A percentile compares a stretch with the other conserved stretches of the same genome.
phyloP scores from a whole-genome alignment of 2,113 vertebrate genomes.

The Suricata suricatta region DNA sequence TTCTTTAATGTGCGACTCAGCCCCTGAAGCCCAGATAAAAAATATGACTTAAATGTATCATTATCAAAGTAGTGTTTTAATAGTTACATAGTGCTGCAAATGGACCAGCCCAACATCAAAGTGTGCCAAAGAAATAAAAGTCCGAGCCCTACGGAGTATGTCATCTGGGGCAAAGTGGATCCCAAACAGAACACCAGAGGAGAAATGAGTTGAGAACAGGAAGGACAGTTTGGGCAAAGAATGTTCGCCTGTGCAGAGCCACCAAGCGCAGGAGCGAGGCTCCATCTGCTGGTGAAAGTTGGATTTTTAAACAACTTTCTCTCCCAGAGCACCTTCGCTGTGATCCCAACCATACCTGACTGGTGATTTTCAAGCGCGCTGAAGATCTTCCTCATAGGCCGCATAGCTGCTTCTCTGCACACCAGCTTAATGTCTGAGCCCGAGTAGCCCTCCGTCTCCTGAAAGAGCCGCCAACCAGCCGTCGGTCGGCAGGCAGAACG shows the following conservation, averaged over 20 bases:
- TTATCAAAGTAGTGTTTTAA: slow-evolving; percentile 65
- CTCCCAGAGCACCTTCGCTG: neutral
- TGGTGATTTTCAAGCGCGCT: slow-evolving; percentile 90
- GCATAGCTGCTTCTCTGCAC: slow-evolving; percentile 98
- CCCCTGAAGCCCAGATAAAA: slow-evolving; percentile 34
- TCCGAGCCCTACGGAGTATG: neutral
- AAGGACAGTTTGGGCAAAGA: neutral
- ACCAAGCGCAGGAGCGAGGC: slow-evolving; percentile 26
- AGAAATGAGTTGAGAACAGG: neutral
- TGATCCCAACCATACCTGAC: slow-evolving; percentile 83
- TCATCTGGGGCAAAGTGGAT: neutral
- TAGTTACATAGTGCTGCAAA: slow-evolving; percentile 51
- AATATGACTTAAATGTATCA: slow-evolving; percentile 57
- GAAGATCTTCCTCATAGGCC: slow-evolving; percentile 95
- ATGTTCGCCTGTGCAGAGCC: fast-evolving
- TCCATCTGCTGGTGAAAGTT: slow-evolving; percentile 82
- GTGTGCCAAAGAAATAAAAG: slow-evolving; percentile 61
- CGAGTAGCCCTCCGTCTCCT: slow-evolving; percentile 95
- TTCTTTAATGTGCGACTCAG: neutral
- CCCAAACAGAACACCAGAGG: neutral
- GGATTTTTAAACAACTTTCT: neutral
- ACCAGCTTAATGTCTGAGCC: slow-evolving; percentile 95
- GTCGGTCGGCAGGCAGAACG: neutral
- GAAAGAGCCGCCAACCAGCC: slow-evolving; percentile 2
- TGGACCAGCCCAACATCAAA: slow-evolving; percentile 22